A percentile compares a stretch with the other conserved stretches of the same genome.
These are phyloP conservation scores for Lepus oiostolus DNA, from an alignment of 2,797 vertebrate species.

Conservation along the genomic window DNA sequence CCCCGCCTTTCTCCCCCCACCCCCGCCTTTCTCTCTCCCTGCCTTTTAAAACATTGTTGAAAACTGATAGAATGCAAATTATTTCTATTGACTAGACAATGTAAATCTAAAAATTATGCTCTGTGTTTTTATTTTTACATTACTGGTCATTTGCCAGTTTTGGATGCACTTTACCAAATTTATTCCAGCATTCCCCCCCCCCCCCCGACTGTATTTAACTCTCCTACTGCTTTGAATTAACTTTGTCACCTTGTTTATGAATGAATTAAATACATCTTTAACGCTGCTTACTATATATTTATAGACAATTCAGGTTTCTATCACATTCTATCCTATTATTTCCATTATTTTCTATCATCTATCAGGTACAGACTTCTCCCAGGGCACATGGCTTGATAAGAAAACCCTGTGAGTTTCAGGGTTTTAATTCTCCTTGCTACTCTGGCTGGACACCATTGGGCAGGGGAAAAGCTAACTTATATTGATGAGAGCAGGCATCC, in stretches of 20 bases:
- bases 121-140: neutral
- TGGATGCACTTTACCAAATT: neutral
- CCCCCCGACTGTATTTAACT: neutral
- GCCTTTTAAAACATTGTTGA: no score
- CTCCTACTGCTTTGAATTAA: neutral
- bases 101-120: neutral
- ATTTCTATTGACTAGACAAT: neutral
- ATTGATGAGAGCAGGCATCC: neutral
- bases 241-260: neutral
- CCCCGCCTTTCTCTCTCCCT: no score
- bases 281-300: neutral
- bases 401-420: neutral
- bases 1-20: no score
- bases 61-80: neutral
- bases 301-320: neutral
- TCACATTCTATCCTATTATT: neutral
- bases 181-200: neutral
- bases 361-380: neutral
- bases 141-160: neutral
- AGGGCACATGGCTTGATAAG: neutral
- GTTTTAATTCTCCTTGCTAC: neutral
- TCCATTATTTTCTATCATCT: no score
- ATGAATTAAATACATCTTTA: neutral
- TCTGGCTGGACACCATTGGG: neutral
- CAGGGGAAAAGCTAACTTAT: neutral